Evolutionary conservation across 2,797 vertebrate species (phyloP).

Genomic region (Hephaestus fuliginosus): DNA sequence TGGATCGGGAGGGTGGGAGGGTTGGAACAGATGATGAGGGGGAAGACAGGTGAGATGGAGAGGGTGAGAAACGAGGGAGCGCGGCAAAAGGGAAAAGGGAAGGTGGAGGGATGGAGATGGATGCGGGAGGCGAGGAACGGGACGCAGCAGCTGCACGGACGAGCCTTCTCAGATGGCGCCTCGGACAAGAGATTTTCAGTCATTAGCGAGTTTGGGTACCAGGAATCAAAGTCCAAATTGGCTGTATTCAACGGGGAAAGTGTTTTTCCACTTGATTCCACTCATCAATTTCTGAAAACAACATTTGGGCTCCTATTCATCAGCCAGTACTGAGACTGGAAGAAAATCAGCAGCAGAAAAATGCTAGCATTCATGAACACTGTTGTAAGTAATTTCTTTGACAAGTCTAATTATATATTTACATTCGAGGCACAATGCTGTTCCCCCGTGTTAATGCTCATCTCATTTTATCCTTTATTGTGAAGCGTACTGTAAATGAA

Average conservation of each 20-base stretch:
- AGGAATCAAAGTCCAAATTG: neutral
- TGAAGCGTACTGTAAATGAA: neutral
- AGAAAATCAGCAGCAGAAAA: neutral
- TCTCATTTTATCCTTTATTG: neutral
- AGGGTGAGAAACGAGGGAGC: slow-evolving; percentile 30
- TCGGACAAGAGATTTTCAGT: neutral
- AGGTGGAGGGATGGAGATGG: slow-evolving; percentile 21
- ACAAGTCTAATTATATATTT: neutral
- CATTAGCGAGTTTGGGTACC: neutral
- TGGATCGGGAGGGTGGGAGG: slow-evolving; percentile 46
- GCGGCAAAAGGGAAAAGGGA: neutral
- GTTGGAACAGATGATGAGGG: slow-evolving; percentile 41
- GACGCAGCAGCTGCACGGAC: slow-evolving; percentile 17
- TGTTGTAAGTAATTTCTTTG: neutral
- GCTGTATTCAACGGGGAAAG: neutral
- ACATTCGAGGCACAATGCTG: neutral
- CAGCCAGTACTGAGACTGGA: neutral
- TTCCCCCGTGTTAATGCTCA: too few species aligned
- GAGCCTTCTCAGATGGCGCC: neutral
- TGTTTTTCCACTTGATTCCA: neutral
- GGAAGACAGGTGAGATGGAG: slow-evolving; percentile 39
- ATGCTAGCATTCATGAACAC: neutral
- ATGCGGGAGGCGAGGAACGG: slow-evolving; percentile 8
- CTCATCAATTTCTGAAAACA: neutral
- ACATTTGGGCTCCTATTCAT: neutral